Evolutionary conservation across 35 echinoderm and acorn worm species (phyloP).

Genomic region (Acanthaster planci): DNA sequence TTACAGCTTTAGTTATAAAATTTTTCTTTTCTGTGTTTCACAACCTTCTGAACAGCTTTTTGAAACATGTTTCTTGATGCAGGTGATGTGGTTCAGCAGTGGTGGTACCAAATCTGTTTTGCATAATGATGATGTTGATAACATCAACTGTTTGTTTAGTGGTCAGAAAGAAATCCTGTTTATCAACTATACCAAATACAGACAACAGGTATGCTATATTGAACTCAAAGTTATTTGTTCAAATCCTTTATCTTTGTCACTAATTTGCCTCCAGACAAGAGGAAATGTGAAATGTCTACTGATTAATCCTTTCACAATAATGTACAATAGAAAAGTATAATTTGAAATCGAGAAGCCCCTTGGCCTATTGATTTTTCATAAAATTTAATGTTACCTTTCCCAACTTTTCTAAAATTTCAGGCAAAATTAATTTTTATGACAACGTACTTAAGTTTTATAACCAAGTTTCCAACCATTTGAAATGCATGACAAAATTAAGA

Average conservation of each 20-base stretch:
- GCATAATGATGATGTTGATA: constrained; percentile 88
- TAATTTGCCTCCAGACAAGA: neutral
- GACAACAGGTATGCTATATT: constrained; percentile 65
- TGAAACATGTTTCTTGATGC: neutral
- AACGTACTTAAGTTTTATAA: too few species aligned
- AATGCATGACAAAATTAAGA: too few species aligned
- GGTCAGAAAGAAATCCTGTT: constrained; percentile 89
- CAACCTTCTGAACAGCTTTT: neutral
- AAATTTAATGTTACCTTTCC: too few species aligned
- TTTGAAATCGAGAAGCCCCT: too few species aligned
- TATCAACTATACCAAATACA: constrained; percentile 79
- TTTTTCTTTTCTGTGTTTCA: neutral
- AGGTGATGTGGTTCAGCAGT: constrained; percentile 94
- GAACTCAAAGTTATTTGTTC: neutral
- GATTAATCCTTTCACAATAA: too few species aligned
- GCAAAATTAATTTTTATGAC: too few species aligned
- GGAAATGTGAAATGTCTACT: too few species aligned
- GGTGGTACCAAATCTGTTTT: constrained; percentile 93
- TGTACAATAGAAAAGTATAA: too few species aligned
- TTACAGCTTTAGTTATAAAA: neutral
- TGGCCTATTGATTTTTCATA: too few species aligned
- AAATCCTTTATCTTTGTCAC: neutral
- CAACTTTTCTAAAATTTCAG: too few species aligned
- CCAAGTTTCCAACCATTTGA: too few species aligned
- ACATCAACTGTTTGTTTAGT: constrained; percentile 93